Percentiles rank a stretch among this genome's conserved stretches.
phyloP scores from a whole-genome alignment of 30 jellyfish, hydroid and myxozoan genomes.

The Clytia hemisphaerica region DNA sequence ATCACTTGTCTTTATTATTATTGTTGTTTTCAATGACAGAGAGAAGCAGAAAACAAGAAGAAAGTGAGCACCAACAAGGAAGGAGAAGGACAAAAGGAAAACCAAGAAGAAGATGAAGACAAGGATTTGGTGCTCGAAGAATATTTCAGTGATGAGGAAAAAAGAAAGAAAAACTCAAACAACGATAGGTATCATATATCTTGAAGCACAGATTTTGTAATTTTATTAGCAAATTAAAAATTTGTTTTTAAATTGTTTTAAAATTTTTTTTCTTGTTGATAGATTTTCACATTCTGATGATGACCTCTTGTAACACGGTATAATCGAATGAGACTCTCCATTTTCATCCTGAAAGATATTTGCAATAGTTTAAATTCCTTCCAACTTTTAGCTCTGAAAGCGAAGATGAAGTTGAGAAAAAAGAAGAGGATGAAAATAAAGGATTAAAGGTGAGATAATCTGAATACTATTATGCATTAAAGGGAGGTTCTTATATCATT shows the following conservation, averaged over 20 bases:
- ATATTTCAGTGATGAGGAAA: constrained; percentile 62
- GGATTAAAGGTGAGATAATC: constrained; percentile 9
- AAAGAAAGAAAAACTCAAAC: too few relatives aligned
- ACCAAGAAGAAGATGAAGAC: constrained; percentile 43
- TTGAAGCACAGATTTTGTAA: too few relatives aligned
- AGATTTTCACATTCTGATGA: too few relatives aligned
- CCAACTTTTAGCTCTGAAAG: constrained; percentile 38
- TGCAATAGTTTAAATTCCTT: neutral
- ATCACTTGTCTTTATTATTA: too few relatives aligned
- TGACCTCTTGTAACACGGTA: too few relatives aligned
- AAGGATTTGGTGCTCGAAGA: constrained; percentile 58
- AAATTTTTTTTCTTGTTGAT: too few relatives aligned
- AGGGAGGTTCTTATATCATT: neutral
- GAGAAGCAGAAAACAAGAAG: too few relatives aligned
- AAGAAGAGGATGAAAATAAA: constrained; percentile 36
- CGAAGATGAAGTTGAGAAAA: constrained; percentile 45
- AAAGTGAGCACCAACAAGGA: too few relatives aligned
- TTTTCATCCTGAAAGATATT: neutral
- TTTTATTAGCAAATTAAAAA: constrained; percentile 24
- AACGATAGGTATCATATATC: too few relatives aligned
- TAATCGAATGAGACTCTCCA: too few relatives aligned
- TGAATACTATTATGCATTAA: neutral
- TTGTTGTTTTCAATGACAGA: too few relatives aligned
- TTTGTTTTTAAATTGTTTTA: too few relatives aligned
- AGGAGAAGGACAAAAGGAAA: neutral